Evolutionary conservation across 2,797 vertebrate species (phyloP).

Genomic region (Neoniphon sammara): DNA sequence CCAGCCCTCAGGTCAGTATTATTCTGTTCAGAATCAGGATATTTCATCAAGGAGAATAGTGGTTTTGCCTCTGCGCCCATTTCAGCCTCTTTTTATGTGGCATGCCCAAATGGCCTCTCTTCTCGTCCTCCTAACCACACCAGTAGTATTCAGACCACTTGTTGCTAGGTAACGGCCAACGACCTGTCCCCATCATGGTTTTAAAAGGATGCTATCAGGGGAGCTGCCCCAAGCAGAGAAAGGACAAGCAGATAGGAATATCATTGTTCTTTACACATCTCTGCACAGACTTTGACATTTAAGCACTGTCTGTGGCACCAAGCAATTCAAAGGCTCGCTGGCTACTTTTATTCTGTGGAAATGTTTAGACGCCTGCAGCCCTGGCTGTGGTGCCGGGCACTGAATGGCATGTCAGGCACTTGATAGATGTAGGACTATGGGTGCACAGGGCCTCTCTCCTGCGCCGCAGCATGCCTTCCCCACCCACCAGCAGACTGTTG

Average conservation of each 20-base stretch:
- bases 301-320: slow-evolving; percentile 7
- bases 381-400: slow-evolving; percentile 31
- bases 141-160: slow-evolving; percentile 65
- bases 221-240: slow-evolving; percentile 51
- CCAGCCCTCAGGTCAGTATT: slow-evolving; percentile 47
- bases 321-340: slow-evolving; percentile 2
- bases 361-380: slow-evolving; percentile 48
- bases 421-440: slow-evolving; percentile 56
- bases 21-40: slow-evolving; percentile 52
- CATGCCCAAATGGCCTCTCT: slow-evolving; percentile 41
- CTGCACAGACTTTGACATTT: slow-evolving; percentile 54
- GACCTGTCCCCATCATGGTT: slow-evolving; percentile 43
- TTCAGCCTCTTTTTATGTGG: background rate
- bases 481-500: slow-evolving; percentile 26
- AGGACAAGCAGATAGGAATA: slow-evolving; percentile 63
- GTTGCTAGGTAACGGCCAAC: slow-evolving; percentile 78
- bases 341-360: slow-evolving; percentile 46
- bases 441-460: slow-evolving; percentile 39
- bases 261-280: slow-evolving; percentile 50
- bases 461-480: slow-evolving; percentile 42
- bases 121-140: slow-evolving; percentile 52
- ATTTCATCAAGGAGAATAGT: slow-evolving; percentile 63
- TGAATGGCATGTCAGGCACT: slow-evolving; percentile 59
- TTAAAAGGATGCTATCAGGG: slow-evolving; percentile 54
- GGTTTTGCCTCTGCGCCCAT: slow-evolving; percentile 46